These are phyloP conservation scores for Tympanoctomys barrerae DNA, from an alignment of 2,797 vertebrate species.

Conservation along the genomic window DNA sequence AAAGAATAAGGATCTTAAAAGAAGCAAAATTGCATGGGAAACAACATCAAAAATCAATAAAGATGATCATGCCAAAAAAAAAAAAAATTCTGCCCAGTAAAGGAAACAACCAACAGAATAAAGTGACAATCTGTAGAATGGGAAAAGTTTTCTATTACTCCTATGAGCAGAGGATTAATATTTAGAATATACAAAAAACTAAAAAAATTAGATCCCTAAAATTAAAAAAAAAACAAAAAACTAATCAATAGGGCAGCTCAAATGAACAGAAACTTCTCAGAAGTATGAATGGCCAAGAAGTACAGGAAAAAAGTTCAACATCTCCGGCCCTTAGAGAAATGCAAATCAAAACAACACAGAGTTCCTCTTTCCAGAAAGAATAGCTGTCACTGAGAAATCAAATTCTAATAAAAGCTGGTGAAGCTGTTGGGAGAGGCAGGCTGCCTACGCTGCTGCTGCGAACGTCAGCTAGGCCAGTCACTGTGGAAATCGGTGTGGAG, in stretches of 20 bases:
- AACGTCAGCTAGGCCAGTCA: too few relatives aligned
- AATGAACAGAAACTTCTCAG: not conserved
- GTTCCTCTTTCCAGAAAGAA: not conserved
- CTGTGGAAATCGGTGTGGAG: too few relatives aligned
- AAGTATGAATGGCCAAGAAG: not conserved
- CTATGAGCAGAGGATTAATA: not conserved
- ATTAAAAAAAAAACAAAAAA: not conserved
- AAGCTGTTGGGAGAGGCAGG: not conserved
- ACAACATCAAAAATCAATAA: not conserved
- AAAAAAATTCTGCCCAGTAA: not conserved
- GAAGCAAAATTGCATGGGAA: not conserved
- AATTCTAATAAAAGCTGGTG: not conserved
- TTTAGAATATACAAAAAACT: not conserved
- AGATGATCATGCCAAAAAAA: not conserved
- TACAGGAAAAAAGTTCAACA: not conserved
- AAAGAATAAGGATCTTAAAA: not conserved
- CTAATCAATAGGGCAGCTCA: not conserved
- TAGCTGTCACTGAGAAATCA: not conserved
- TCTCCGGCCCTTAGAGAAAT: not conserved
- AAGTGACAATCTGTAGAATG: not conserved
- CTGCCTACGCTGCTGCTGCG: not conserved
- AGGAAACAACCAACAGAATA: not conserved
- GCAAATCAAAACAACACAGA: not conserved
- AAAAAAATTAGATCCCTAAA: not conserved
- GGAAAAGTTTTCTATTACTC: not conserved